phyloP scores from a whole-genome alignment of 2,797 vertebrate genomes.

The Sebastes oblongus region DNA sequence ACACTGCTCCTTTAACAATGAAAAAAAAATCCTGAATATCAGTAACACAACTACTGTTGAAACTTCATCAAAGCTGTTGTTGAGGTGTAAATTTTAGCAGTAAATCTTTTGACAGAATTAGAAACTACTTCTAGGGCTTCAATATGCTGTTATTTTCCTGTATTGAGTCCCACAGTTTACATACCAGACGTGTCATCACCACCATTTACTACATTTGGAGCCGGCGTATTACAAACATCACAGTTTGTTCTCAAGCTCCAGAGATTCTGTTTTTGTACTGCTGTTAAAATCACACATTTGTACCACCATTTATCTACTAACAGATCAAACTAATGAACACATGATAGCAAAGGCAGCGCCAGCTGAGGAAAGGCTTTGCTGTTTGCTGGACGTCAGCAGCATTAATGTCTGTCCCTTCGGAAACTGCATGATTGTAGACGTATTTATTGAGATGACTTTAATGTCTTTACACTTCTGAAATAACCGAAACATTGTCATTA shows the following conservation, averaged over 20 bases:
- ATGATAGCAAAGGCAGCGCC: slow-evolving; percentile 36
- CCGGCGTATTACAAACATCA: slow-evolving; percentile 20
- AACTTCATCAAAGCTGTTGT: background rate
- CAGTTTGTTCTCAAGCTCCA: slow-evolving; percentile 25
- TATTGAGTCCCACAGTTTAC: slow-evolving; percentile 15
- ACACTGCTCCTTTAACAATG: background rate
- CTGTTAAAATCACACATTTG: slow-evolving; percentile 44
- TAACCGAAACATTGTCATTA: slow-evolving; percentile 20
- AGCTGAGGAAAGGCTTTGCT: slow-evolving; percentile 34
- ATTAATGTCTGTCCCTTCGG: background rate
- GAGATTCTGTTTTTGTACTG: slow-evolving; percentile 14
- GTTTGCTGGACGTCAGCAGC: slow-evolving; percentile 28
- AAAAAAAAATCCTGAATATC: background rate
- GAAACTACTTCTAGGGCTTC: slow-evolving; percentile 26
- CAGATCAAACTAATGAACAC: slow-evolving; percentile 47
- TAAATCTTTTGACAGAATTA: background rate
- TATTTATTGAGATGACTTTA: slow-evolving; percentile 7
- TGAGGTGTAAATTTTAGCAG: background rate
- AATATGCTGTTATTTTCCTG: background rate
- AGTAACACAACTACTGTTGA: background rate
- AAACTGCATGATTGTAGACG: slow-evolving; percentile 8
- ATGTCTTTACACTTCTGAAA: slow-evolving; percentile 24
- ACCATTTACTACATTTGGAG: slow-evolving; percentile 1
- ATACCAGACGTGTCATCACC: slow-evolving; percentile 6
- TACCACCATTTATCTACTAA: slow-evolving; percentile 47